These are phyloP conservation scores for Hydractinia echinata DNA, from an alignment of 30 jellyfish, hydroid and myxozoan species.

Conservation along the genomic window DNA sequence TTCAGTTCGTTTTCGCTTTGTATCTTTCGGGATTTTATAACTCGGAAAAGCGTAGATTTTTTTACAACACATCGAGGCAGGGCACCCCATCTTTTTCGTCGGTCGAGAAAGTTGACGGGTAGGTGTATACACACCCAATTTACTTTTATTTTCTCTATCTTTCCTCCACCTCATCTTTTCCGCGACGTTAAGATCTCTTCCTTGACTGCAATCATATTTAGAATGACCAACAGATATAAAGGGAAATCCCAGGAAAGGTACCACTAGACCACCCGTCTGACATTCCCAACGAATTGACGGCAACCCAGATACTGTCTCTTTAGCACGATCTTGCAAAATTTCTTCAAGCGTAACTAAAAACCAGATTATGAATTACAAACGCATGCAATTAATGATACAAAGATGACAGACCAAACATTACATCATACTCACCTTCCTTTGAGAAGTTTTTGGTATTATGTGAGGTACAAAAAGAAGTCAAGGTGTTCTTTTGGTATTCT, in stretches of 20 bases:
- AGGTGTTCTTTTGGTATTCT: slow-evolving; percentile 7
- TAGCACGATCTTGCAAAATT: slow-evolving; percentile 4
- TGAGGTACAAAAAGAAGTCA: slow-evolving; percentile 21
- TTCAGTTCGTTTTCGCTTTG: slow-evolving; percentile 25
- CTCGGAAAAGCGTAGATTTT: slow-evolving; percentile 25
- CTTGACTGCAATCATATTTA: slow-evolving; percentile 29
- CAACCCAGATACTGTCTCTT: slow-evolving; percentile 5
- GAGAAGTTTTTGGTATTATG: slow-evolving; percentile 16
- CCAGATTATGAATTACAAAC: background rate
- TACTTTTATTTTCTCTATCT: background rate
- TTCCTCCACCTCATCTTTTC: background rate
- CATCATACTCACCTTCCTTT: slow-evolving; percentile 4
- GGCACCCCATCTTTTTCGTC: slow-evolving; percentile 42
- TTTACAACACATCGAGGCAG: slow-evolving; percentile 4
- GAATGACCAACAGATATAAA: slow-evolving; percentile 26
- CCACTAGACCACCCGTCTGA: slow-evolving; percentile 2
- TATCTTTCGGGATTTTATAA: slow-evolving; percentile 17
- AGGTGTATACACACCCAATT: background rate
- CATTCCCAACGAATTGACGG: slow-evolving; percentile 41
- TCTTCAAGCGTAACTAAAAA: slow-evolving; percentile 27
- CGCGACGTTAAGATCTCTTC: slow-evolving; percentile 23
- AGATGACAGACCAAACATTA: background rate
- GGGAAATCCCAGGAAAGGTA: slow-evolving; percentile 40
- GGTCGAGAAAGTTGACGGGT: slow-evolving; percentile 29
- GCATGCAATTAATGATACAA: background rate